These are phyloP conservation scores for Sarcophaga variegata DNA, from an alignment of 2,888 invertebrate genomes.

Conservation along the genomic window DNA sequence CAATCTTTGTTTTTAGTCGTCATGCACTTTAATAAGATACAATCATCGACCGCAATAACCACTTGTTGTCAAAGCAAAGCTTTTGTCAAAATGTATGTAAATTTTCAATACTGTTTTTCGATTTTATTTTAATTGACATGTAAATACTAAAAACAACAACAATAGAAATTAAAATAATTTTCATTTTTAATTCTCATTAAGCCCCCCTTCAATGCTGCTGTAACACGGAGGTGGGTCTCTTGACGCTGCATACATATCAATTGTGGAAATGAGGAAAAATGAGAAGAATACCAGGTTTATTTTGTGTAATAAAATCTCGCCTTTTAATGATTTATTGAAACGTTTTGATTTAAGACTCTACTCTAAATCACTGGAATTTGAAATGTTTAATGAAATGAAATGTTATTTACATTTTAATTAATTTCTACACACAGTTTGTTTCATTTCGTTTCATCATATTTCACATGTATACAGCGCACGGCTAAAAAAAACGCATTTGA, in stretches of 20 bases:
- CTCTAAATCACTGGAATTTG: slow-evolving; percentile 49
- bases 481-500: slow-evolving; percentile 29
- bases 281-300: no score
- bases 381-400: neutral
- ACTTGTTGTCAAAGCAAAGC: slow-evolving; percentile 24
- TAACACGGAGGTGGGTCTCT: slow-evolving; percentile 29
- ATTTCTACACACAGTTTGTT: slow-evolving; percentile 41
- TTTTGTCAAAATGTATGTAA: slow-evolving; percentile 2
- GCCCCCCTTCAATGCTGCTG: neutral
- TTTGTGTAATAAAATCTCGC: no score
- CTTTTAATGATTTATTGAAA: slow-evolving; percentile 21
- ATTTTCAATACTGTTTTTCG: neutral
- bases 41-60: slow-evolving; percentile 21
- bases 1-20: neutral
- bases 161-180: neutral
- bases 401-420: slow-evolving; percentile 63
- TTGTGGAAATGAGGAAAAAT: no score
- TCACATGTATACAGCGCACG: slow-evolving; percentile 19
- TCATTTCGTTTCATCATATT: slow-evolving; percentile 52
- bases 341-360: slow-evolving; percentile 23
- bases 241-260: no score
- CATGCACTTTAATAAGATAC: neutral
- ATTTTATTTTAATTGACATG: slow-evolving; percentile 10
- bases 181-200: slow-evolving; percentile 9
- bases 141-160: neutral